Base-by-base conservation (phyloP, 2,888 invertebrate genomes). In the Omphaloscelis lunosa region DNA sequence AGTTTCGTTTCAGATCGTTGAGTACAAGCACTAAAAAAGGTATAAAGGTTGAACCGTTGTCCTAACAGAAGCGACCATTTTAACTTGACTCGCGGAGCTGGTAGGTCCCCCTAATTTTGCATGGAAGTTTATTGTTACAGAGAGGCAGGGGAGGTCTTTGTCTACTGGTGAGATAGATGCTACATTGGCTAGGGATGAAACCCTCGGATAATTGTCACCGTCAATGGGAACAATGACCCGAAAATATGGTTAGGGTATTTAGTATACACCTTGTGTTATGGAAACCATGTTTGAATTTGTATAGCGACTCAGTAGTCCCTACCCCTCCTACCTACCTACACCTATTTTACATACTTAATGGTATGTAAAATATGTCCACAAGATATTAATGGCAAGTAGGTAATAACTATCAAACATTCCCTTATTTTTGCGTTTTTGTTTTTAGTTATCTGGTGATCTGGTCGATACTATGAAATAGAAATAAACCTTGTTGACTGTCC, bases 201-300 rank as follows among this genome's bases (percentile, higher is more conserved):
- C 92, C 94, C 92, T 90, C 88, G 86, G 87, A 91, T 93, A 93
- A 94, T 93, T 92, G 92, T 93, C 92, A 90, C 74, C 72, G 85
- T 70, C 88, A 89, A 85, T 89, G 91, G 89, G 93, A 89, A 90
- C 93, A 93, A 91, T 92, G 94, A 93, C 93, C 94, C 90, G 88
- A 84, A 85, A 90, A 89, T 89, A 90, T 88, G 82, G 86, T 74
- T 69, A 79, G 85, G 86, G 81, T 80, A 85, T 82, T 81, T 81
- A 87, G 76, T 76, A 72, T 63, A 53, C 62, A 85, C 77, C 75
- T 82, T 67, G 72, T 70, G 73, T 80, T 77, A 72, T 66, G 69
- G 87, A 84, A 88, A 77, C 41, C 71, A 66, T 72, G 66, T 83
- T 79, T 75, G 74, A 72, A 79, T 82, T 81, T 80, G 78, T 87